Evolutionary conservation across 1,140 invertebrate species (phyloP), one percentile per base, ranked within the genome.

Genomic region (Dinoponera quadriceps): DNA sequence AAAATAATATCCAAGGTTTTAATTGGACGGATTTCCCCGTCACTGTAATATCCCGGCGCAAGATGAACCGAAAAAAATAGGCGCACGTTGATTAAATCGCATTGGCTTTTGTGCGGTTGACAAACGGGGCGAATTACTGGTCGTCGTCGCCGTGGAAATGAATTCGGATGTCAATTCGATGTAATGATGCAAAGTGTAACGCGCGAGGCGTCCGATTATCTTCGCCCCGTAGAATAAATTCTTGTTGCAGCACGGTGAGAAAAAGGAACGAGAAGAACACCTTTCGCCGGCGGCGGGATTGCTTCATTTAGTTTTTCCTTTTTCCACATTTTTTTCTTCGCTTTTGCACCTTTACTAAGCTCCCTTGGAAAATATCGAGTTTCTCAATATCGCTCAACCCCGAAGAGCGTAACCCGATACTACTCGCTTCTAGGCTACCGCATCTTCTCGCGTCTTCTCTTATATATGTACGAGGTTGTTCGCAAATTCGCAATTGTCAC

Each of bases 341-440:
- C 33, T 33, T 2, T 44, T 38, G 75, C 51, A 51, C 27, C n/a
- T n/a, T n/a, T n/a, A 14, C 25, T 1, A 44, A 78, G 29, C 33
- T 78, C 27, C 14, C 51, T 69, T 71, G 27, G 20, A 71, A 80
- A 80, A 71, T 44, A 57, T 69, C n/a, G 22, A n/a, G 13, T 57
- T 57, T 22, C 33, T 57, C 55, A 78, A 78, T 78, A 18, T 68
- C 22, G 22, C 16, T 18, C 14, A 3, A 5, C 2, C 14, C 65
- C 9, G 51, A 33, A 57, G 48, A 63, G 59, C 18, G 44, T 29
- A 51, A 75, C 48, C 63, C 59, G 27, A 75, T 75, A 75, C 48
- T 74, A 57, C 22, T 48, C 0, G 11, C 20, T 2, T n/a, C 25
- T 25, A 33, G 22, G 22, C 20, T 44, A 11, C 38, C 38, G 11